phyloP scores from a whole-genome alignment of 2,888 invertebrate species.

The Nemurella pictetii region DNA sequence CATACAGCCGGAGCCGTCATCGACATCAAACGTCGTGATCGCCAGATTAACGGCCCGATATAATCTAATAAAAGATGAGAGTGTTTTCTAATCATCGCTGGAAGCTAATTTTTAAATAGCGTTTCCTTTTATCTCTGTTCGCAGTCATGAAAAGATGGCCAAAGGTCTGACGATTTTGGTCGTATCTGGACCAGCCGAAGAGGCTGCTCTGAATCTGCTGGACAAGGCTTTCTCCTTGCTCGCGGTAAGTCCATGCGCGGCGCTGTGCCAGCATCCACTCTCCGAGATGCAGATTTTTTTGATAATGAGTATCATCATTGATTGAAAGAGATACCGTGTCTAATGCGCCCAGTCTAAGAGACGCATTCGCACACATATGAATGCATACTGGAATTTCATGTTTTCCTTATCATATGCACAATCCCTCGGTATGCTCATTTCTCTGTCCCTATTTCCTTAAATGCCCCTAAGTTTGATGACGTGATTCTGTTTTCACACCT shows the following conservation, averaged over 20 bases:
- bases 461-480: neutral
- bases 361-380: neutral
- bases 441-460: neutral
- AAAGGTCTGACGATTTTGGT: slow-evolving; percentile 57
- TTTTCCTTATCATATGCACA: neutral
- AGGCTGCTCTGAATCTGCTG: slow-evolving; percentile 53
- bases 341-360: neutral
- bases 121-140: slow-evolving; percentile 7
- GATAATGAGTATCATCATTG: neutral
- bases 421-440: neutral
- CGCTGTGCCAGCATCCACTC: neutral
- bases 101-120: neutral
- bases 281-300: neutral
- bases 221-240: slow-evolving; percentile 57
- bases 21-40: neutral
- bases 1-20: no score
- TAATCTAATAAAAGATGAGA: neutral
- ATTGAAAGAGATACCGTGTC: neutral
- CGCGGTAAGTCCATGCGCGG: slow-evolving; percentile 46
- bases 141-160: slow-evolving; percentile 37
- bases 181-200: slow-evolving; percentile 55
- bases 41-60: no score
- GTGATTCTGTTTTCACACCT: neutral
- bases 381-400: neutral
- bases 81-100: neutral